Evolutionary conservation across 1,140 invertebrate genomes (phyloP), one percentile per base, ranked within the genome.

Genomic region (Scaptodrosophila lebanonensis): DNA sequence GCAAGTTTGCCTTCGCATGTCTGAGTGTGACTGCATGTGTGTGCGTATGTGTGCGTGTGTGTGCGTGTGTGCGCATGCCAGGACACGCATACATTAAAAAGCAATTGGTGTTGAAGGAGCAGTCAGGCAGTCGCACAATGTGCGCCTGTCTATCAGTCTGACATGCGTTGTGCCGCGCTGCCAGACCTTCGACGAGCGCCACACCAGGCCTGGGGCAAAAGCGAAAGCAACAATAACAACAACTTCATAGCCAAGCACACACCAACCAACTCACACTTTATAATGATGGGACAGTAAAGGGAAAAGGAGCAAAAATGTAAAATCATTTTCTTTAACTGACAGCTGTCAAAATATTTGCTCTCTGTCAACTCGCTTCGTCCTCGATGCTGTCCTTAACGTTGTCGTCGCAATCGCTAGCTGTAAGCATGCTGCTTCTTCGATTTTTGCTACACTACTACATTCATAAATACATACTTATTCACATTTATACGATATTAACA

Each of bases 321-420:
- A 79, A 79, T 79, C 75, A 79, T 79, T 79, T 79, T 72, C 75
- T 72, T 69, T 75, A 72, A 79, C 75, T 82, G 75, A 75, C 75
- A 79, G 75, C 75, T 79, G 75, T 79, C 75, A 79, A 79, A 79
- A 79, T 79, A 79, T 79, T 79, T 79, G 75, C 75, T 75, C 69
- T 82, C 50, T 58, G 53, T 77, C 72, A 76, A 71, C 54, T 56
- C 54, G 70, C 71, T 53, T 57, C 39, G 30, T 15, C 47, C 9
- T 18, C 36, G 29, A 1, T 22, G 2, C 13, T 58, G 16, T 35
- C n/a, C n/a, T n/a, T n/a, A n/a, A n/a, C n/a, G n/a, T n/a, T n/a
- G n/a, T n/a, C n/a, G n/a, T n/a, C n/a, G n/a, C n/a, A n/a, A n/a
- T n/a, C n/a, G n/a, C n/a, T n/a, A n/a, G n/a, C n/a, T n/a, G n/a